phyloP scores from a whole-genome alignment of 2,888 invertebrate species.

The Nesidiocoris tenuis region DNA sequence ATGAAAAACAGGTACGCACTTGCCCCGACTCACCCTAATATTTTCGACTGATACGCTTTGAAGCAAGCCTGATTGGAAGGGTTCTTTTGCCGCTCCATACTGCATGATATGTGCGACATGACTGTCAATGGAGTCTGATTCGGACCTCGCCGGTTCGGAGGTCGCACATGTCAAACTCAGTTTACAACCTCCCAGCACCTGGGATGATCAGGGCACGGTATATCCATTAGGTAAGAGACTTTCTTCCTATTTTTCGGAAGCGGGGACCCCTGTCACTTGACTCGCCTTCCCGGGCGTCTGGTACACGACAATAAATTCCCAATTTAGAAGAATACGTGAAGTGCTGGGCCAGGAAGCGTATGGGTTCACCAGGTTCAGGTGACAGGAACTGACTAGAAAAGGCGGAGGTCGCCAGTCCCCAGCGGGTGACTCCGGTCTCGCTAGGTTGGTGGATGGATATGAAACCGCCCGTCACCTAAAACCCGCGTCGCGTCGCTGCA shows the following conservation, averaged over 20 bases:
- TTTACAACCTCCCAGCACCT: neutral
- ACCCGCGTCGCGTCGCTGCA: constrained; percentile 14
- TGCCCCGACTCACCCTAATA: no score
- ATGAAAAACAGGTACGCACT: no score
- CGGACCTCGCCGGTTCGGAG: neutral
- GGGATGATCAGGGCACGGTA: neutral
- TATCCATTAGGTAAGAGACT: neutral
- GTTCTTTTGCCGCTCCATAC: no score
- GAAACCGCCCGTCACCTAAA: constrained; percentile 29
- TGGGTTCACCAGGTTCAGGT: neutral
- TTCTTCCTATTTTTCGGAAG: neutral
- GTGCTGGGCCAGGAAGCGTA: neutral
- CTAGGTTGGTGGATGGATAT: constrained; percentile 21
- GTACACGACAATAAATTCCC: neutral
- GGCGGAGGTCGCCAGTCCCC: neutral
- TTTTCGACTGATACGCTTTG: no score
- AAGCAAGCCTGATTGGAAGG: no score
- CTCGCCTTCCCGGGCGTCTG: neutral
- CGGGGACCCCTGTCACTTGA: neutral
- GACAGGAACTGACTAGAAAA: neutral
- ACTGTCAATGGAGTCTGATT: neutral
- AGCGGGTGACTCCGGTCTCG: neutral
- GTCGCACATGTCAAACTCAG: neutral
- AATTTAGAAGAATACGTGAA: neutral
- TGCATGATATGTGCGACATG: no score